Evolutionary conservation across 2,888 invertebrate genomes (phyloP).

Genomic region (Hypomecis atomaria): DNA sequence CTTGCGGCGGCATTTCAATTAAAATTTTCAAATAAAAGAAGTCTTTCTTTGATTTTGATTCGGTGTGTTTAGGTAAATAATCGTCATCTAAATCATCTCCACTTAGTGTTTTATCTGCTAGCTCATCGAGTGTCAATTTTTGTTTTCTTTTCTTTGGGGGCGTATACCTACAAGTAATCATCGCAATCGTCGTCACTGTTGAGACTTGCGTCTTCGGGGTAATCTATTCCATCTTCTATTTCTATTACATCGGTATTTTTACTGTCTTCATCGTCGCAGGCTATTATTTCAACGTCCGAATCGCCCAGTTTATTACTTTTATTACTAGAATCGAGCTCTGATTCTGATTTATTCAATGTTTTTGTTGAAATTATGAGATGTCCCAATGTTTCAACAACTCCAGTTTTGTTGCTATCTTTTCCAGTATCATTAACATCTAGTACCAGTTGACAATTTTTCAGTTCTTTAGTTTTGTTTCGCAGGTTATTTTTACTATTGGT

Average conservation of each 20-base stretch:
- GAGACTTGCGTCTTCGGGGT: too few species aligned
- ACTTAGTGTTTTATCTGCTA: conserved; percentile 2
- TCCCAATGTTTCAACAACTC: too few species aligned
- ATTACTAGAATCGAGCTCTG: neutral
- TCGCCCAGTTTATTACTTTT: neutral
- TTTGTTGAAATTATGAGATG: too few species aligned
- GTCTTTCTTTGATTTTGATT: neutral
- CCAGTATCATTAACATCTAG: neutral
- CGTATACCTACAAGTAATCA: neutral
- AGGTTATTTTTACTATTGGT: neutral
- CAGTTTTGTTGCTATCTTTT: neutral
- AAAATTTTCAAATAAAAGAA: too few species aligned
- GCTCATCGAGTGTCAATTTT: conserved; percentile 3
- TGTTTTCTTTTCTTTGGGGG: neutral
- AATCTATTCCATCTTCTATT: neutral
- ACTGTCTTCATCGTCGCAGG: neutral
- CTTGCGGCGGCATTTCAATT: too few species aligned
- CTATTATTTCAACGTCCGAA: neutral
- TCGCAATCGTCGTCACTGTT: conserved; percentile 4
- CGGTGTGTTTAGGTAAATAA: neutral
- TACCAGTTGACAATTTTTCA: too few species aligned
- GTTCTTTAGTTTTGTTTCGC: neutral
- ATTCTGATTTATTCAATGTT: too few species aligned
- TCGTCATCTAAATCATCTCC: conserved; percentile 4
- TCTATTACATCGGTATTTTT: neutral